A percentile compares a stretch with the other conserved stretches of the same genome.
phyloP scores from a whole-genome alignment of 2,113 vertebrate genomes.

The Crotalus viridis region DNA sequence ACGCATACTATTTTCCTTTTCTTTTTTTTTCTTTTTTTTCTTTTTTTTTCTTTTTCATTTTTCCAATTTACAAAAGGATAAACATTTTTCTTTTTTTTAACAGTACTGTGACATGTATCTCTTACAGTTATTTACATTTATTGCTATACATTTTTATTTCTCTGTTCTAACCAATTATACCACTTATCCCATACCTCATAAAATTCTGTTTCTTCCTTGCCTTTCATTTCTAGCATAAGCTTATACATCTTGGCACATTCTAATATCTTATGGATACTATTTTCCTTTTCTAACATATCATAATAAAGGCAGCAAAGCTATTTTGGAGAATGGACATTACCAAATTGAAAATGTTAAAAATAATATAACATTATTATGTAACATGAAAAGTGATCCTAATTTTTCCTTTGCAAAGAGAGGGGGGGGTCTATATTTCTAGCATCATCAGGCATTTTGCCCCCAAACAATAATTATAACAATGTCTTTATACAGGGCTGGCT shows the following conservation, averaged over 20 bases:
- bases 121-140: no score
- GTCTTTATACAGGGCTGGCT: constrained; percentile 82
- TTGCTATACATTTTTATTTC: no score
- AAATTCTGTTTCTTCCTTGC: no score
- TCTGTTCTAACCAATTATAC: no score
- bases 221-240: no score
- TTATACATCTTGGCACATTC: no score
- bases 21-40: not conserved
- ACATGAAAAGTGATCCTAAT: constrained; percentile 40
- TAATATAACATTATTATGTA: constrained; percentile 30
- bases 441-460: constrained; percentile 32
- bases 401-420: constrained; percentile 27
- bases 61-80: no score
- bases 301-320: not conserved
- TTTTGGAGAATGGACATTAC: not conserved
- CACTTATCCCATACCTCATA: no score
- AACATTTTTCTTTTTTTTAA: no score
- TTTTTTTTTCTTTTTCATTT: no score
- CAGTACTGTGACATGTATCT: no score
- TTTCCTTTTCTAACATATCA: not conserved
- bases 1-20: not conserved
- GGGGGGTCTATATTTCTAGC: constrained; percentile 31
- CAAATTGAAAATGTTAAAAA: constrained; percentile 29
- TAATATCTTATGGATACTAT: not conserved
- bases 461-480: constrained; percentile 60